phyloP scores from a whole-genome alignment of 2,888 invertebrate species.

The Hedya salicella region DNA sequence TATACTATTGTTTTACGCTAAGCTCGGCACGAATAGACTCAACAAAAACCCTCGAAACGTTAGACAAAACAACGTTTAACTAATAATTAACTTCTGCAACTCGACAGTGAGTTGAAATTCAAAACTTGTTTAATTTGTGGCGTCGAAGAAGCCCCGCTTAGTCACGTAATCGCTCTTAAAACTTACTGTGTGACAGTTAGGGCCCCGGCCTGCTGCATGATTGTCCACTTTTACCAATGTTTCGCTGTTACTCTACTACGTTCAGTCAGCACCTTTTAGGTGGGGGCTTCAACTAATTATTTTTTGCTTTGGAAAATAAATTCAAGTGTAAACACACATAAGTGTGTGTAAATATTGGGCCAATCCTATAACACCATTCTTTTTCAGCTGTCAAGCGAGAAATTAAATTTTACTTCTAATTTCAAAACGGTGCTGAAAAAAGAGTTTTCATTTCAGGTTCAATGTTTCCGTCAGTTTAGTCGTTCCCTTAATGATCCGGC shows the following conservation, averaged over 20 bases:
- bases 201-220: constrained; percentile 36
- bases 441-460: constrained; percentile 26
- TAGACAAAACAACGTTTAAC: constrained; percentile 64
- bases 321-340: too few relatives aligned
- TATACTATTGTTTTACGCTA: not conserved
- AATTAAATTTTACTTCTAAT: not conserved
- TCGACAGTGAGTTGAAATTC: constrained; percentile 61
- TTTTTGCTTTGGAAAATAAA: too few relatives aligned
- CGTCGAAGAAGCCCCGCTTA: constrained; percentile 73
- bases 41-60: constrained; percentile 46
- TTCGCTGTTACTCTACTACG: not conserved
- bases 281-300: too few relatives aligned
- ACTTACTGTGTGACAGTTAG: constrained; percentile 53
- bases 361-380: too few relatives aligned
- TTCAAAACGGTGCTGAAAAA: constrained; percentile 9
- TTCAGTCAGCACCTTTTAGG: not conserved
- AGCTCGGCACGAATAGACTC: not conserved
- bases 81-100: constrained; percentile 73
- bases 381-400: too few relatives aligned
- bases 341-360: too few relatives aligned
- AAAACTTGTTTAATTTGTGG: constrained; percentile 82
- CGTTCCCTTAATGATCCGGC: constrained; percentile 40
- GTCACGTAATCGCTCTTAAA: constrained; percentile 80
- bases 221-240: constrained; percentile 28
- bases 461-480: constrained; percentile 35